phyloP scores from a whole-genome alignment of 2,113 vertebrate genomes.

The Gulo gulo region DNA sequence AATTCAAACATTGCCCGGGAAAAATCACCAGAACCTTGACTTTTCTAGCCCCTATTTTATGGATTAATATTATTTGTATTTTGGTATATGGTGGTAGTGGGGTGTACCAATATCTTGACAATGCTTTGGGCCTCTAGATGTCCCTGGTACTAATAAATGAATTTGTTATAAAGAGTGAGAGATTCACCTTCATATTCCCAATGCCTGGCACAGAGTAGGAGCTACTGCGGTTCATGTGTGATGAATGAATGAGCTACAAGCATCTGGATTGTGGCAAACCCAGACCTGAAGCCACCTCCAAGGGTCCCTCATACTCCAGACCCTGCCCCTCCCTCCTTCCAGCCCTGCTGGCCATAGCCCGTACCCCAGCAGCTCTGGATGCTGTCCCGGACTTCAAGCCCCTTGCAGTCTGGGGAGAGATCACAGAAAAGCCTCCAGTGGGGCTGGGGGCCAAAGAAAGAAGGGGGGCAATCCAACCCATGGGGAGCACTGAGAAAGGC shows the following conservation, averaged over 20 bases:
- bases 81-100: not conserved
- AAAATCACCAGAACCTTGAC: not conserved
- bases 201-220: not conserved
- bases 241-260: not conserved
- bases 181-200: not conserved
- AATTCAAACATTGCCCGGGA: not conserved
- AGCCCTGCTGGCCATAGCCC: not conserved
- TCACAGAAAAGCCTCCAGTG: conserved; percentile 62
- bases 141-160: not conserved
- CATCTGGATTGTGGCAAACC: not conserved
- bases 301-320: not conserved
- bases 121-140: not conserved
- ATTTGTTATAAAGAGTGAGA: not conserved
- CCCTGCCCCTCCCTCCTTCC: not conserved
- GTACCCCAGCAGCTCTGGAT: conserved; percentile 83
- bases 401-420: conserved; percentile 81
- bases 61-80: not conserved
- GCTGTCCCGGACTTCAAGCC: conserved; percentile 63
- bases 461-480: not conserved
- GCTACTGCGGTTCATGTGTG: not conserved
- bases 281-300: not conserved
- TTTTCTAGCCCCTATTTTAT: conserved; percentile 1
- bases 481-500: not conserved
- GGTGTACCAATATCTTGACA: not conserved
- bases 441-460: conserved; percentile 7